Evolutionary conservation across 2,888 invertebrate species (phyloP), one percentile per base, ranked within the genome.

Genomic region (Hemicrepidius hirtus): DNA sequence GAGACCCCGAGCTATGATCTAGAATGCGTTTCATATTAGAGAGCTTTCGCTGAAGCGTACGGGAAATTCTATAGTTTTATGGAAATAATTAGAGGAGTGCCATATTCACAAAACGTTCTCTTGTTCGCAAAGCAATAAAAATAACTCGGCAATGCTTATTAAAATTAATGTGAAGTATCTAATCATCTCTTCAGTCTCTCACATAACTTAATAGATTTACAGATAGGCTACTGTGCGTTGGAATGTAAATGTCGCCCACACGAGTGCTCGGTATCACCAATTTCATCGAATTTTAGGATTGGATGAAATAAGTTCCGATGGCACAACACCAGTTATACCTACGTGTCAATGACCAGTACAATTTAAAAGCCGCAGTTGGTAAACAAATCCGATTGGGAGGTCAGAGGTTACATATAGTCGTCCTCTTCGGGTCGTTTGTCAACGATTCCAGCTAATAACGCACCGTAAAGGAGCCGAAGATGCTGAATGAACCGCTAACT

Each of bases 321-420:
- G 49, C 53, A 37, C 37, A 62, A 50, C 62, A 62, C 50, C 62
- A 53, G 68, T 67, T 67, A 46, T 24, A 28, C 37, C 62, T 68
- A 28, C 37, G 68, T 68, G 68, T 70, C 70, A 70, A 57, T 70
- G 70, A 70, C 70, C 70, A 70, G 46, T 64, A 70, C 70, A 70
- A 65, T 70, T 70, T 70, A 64, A 44, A 64, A 44, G 32, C 64
- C 46, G 46, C 21, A 40, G 41, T 53, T 44, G 69, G 65, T 70
- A 70, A 70, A 64, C 49, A 62, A 68, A 59, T 59, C 50, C 57
- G 64, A 65, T 57, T 65, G 44, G 12, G 57, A 46, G 65, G 64
- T 70, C 70, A 44, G 13, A 65, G 70, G 70, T 70, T 37, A 49
- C 40, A n/a, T 57, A 44, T 70, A 59, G 64, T 59, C 57, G 57